Evolutionary conservation across 2,888 invertebrate genomes (phyloP), one percentile per base, ranked within the genome.

Genomic region (Prionchulus punctatus): DNA sequence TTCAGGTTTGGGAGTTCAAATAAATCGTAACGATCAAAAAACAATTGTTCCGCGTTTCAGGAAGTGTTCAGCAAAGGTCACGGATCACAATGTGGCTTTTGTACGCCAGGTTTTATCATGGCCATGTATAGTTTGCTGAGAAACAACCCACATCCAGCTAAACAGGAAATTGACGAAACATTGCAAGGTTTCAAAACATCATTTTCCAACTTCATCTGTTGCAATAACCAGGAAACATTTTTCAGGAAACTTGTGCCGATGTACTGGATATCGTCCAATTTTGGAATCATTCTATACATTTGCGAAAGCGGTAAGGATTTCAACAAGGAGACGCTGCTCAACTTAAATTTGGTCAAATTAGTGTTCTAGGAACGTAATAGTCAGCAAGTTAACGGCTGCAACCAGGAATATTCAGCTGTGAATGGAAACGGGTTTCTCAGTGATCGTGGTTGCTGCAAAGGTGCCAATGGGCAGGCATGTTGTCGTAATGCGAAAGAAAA

Each of bases 71-170:
- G 73, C 36, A 36, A 36, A 18, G 79, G 85, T 0, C 88, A 90
- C 67, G 91, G 90, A 0, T 86, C 88, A 0, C 90, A 90, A 71
- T 90, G 90, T 69, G 90, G 90, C 1, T 89, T 87, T 70, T 89
- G 89, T 65, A 89, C 89, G 0, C 89, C 89, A 0, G 90, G 90
- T 28, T 86, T 91, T 59, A 86, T 91, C 0, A 91, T 91, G 91
- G 89, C 90, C 0, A 88, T 90, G 86, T 90, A 90, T 66, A 78
- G 87, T 0, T 74, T 90, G 48, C 73, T 90, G 0, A 76, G 90
- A 65, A 82, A 78, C 62, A 79, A 79, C 43, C 76, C 79, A 0
- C 78, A 79, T 66, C 85, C 89, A 2, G 76, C 79, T 0, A 82
- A 85, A 77, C 73, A 79, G 18, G 82, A 89, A 60, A 74, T 90